Percentiles rank a stretch among this genome's conserved stretches.
Conservation (phyloP, 1,140 invertebrate genomes). For the Calycopis cecrops region DNA sequence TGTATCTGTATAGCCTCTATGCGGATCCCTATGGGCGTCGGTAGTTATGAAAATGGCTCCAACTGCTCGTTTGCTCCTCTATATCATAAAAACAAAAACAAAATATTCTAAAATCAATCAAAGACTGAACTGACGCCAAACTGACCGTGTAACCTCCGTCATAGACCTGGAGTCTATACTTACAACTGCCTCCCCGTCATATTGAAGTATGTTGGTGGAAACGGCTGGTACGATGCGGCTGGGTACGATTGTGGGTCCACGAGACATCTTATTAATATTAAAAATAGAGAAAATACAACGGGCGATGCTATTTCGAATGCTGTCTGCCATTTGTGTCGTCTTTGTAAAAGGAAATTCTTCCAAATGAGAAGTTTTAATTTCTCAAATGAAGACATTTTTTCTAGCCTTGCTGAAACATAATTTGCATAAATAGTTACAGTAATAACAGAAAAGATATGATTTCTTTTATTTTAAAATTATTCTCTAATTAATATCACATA, state of each 20-base stretch:
- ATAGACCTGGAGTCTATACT: conserved; percentile 39
- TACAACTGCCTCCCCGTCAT: conserved; percentile 53
- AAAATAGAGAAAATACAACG: conserved; percentile 83
- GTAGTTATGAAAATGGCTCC: too few relatives aligned
- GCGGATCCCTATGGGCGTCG: too few relatives aligned
- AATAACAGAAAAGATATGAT: too few relatives aligned
- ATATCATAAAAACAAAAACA: too few relatives aligned
- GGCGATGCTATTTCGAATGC: conserved; percentile 83
- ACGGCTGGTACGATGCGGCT: conserved; percentile 47
- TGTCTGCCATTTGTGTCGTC: conserved; percentile 84
- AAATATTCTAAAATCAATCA: too few relatives aligned
- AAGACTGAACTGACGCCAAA: too few relatives aligned
- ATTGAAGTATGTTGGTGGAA: conserved; percentile 62
- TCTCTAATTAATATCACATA: not conserved
- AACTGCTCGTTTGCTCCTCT: too few relatives aligned
- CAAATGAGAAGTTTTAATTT: conserved; percentile 85
- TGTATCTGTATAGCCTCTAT: too few relatives aligned
- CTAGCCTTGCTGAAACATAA: conserved; percentile 25
- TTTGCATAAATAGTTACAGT: not conserved
- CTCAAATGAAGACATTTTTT: conserved; percentile 59
- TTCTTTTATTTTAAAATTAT: too few relatives aligned
- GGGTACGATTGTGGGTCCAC: conserved; percentile 70
- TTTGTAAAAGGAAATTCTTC: conserved; percentile 90
- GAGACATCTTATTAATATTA: conserved; percentile 80
- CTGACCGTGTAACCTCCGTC: too few relatives aligned